Evolutionary conservation across 2,113 vertebrate species (phyloP).

Genomic region (Psilopsiagon aurifrons): DNA sequence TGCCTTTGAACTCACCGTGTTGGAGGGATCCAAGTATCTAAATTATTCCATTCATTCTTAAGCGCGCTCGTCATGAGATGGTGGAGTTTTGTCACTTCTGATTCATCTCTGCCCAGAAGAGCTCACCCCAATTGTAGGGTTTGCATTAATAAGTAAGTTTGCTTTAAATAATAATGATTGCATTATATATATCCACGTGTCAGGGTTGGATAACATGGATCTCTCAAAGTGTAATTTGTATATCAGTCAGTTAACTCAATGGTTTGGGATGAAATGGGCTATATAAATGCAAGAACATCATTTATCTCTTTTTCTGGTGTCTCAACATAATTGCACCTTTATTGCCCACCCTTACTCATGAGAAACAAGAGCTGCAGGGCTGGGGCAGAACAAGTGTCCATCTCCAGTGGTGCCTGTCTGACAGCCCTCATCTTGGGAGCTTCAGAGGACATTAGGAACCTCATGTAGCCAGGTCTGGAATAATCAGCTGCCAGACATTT

Average conservation of each 20-base stretch:
- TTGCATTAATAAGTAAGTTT: constrained; percentile 61
- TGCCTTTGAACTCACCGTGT: constrained; percentile 58
- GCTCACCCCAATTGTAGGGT: constrained; percentile 52
- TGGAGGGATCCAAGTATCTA: constrained; percentile 49
- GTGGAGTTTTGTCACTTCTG: constrained; percentile 45
- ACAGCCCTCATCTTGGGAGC: fast-evolving
- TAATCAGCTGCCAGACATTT: fast-evolving
- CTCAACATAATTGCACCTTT: constrained; percentile 7
- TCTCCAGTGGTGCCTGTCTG: neutral
- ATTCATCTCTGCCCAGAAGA: constrained; percentile 59
- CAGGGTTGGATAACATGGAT: neutral
- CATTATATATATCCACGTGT: constrained; percentile 19
- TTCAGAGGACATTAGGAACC: fast-evolving
- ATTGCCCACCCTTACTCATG: neutral
- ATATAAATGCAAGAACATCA: constrained; percentile 38
- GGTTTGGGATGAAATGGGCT: constrained; percentile 38
- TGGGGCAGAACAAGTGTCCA: neutral
- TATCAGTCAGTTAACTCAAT: constrained; percentile 24
- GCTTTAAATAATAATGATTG: constrained; percentile 63
- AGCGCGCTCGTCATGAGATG: neutral
- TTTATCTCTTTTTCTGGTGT: constrained; percentile 23
- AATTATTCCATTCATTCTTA: constrained; percentile 61
- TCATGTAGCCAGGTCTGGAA: fast-evolving
- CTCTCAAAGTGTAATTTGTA: constrained; percentile 53
- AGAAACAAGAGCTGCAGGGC: neutral